Base-by-base conservation (phyloP, 30 jellyfish, hydroid and myxozoan species). In the Nemopilema nomurai region DNA sequence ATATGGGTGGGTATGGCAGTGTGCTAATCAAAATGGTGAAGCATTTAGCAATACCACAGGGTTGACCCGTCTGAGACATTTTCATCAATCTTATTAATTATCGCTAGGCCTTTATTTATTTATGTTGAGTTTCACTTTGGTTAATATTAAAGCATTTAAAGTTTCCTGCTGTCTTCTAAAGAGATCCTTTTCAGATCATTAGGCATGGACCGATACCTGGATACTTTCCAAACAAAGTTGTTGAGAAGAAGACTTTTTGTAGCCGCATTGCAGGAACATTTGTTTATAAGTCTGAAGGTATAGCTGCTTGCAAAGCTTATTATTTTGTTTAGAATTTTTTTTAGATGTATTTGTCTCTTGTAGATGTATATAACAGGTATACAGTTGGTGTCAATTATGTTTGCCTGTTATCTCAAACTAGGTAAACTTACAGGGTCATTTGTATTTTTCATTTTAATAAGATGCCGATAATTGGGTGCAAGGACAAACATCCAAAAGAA, bases 231-330 rank as follows among this genome's bases (percentile, higher is more conserved):
- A 68, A 67, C 1, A 71, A 84, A 24, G 69, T 74, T 62, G 69
- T 57, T 7, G 66, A 51, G 29, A 72, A 86, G 27, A 51, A 33
- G 9, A 51, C 82, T 13, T 84, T 57, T 51, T 84, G 93, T 29
- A 52, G 69, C 64, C 26, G 62, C 52, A 26, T 84, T 28, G 74
- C 79, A 1, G 87, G 93, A 25, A 51, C 93, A 33, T 84, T 84
- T 84, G 74, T 31, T 49, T 84, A 72, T 80, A 75, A 26, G 41
- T 49, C 65, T n/a, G 33, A 62, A 62, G 93, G 93, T 84, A 84
- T 17, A 26, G 3, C 1, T 4, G 16, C 9, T 21, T 21, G 1
- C 20, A 27, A 24, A 32, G 0, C 0, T 18, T 71, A 18, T 16
- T n/a, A n/a, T n/a, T 64, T n/a, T 49, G 6, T 29, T 1, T 77